Evolutionary conservation across 2,888 invertebrate genomes (phyloP), one percentile per base, ranked within the genome.

Genomic region (Lithophane socia): DNA sequence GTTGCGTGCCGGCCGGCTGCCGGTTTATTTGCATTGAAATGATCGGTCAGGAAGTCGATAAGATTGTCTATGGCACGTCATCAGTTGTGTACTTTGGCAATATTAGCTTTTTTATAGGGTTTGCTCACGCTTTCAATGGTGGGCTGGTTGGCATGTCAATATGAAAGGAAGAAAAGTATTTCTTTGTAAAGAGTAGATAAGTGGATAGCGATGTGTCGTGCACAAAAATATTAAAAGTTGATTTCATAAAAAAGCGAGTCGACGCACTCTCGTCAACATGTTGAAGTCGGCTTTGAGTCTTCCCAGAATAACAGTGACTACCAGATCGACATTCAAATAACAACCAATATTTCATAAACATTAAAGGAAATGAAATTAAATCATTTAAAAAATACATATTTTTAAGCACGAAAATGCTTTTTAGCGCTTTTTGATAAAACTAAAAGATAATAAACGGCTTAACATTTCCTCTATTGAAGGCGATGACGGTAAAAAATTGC

Each of bases 21-120:
- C 52, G 83, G 79, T 75, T 29, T 86, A 88, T 88, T 88, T 88
- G 82, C 88, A 88, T 88, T 78, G 77, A 83, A 88, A 86, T 83
- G 77, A 88, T 88, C 79, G 86, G 84, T 86, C 85, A 89, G 83
- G 75, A 84, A 83, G 79, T 37, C 74, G 80, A 86, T 86, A 84
- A 86, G 80, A 76, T 75, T 80, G 73, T 82, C 80, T 88, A 76
- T 77, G 61, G 68, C 70, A 63, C 86, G 80, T 86, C 85, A 73
- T 82, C 78, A 84, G 61, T 79, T 84, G 82, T 84, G 49, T 80
- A 75, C 73, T 82, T 87, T 82, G 61, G 29, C 44, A 71, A 74
- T 82, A 81, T 81, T 86, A 64, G 64, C 49, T 84, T 77, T 84
- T 81, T 85, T 85, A 87, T 83, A 71, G 73, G 5, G 69, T 80